Percentiles rank a stretch among this genome's conserved stretches.
These are phyloP conservation scores for Aspidoscelis tigris DNA, from an alignment of 2,113 vertebrate genomes.

Conservation along the genomic window DNA sequence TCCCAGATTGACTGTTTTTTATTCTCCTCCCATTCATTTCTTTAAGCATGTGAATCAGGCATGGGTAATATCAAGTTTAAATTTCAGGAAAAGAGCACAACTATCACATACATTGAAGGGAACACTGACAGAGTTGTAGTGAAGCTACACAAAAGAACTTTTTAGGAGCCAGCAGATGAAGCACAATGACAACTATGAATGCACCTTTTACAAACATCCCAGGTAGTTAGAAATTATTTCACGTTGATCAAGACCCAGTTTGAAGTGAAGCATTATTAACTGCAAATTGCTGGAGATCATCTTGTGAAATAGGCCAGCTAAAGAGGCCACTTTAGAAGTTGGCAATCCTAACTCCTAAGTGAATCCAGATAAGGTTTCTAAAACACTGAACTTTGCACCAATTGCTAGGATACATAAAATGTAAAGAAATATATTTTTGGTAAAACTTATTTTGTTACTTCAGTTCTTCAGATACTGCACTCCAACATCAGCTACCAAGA, in stretches of 20 bases:
- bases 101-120: no score
- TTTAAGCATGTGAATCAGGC: no score
- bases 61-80: no score
- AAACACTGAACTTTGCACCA: neutral
- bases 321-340: neutral
- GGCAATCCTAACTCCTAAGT: neutral
- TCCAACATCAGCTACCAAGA: neutral
- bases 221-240: neutral
- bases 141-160: no score
- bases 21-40: no score
- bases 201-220: no score
- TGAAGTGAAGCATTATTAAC: constrained; percentile 1
- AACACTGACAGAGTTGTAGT: no score
- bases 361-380: neutral
- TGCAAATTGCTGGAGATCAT: neutral
- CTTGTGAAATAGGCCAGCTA: neutral
- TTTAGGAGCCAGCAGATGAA: no score
- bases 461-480: neutral
- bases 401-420: neutral
- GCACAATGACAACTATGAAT: no score
- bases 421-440: neutral
- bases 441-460: neutral
- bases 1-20: no score
- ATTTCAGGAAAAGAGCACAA: no score
- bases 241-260: neutral